phyloP scores from a whole-genome alignment of 1,140 invertebrate species.

The Vanessa atalanta region DNA sequence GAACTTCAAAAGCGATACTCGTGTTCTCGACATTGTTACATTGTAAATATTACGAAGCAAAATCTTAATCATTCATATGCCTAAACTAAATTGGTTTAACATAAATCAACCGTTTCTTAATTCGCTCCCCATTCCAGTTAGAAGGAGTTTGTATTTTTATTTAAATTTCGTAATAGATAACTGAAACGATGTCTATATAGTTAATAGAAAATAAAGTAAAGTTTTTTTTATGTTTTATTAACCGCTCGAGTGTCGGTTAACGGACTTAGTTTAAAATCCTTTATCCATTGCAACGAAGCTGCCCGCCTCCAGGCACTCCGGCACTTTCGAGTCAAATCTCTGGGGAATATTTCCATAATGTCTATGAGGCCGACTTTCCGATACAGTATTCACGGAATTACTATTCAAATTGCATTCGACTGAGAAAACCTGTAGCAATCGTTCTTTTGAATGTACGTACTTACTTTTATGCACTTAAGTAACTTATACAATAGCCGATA shows the following conservation, averaged over 20 bases:
- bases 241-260: conserved; percentile 18
- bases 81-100: neutral
- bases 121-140: too few species aligned
- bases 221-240: neutral
- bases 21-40: neutral
- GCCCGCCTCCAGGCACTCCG: conserved; percentile 37
- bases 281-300: conserved; percentile 37
- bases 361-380: conserved; percentile 40
- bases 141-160: too few species aligned
- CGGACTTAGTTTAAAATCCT: conserved; percentile 67
- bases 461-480: neutral
- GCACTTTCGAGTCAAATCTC: conserved; percentile 46
- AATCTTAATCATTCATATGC: neutral
- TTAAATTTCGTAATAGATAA: neutral
- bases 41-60: conserved; percentile 8
- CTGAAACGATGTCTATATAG: neutral
- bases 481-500: neutral
- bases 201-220: neutral
- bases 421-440: conserved; percentile 28
- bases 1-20: conserved; percentile 1
- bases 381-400: conserved; percentile 38
- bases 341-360: conserved; percentile 45
- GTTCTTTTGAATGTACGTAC: conserved; percentile 24
- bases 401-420: conserved; percentile 40
- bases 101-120: too few species aligned